These are phyloP conservation scores for Trichomycterus rosablanca DNA, from an alignment of 2,113 vertebrate genomes.

Conservation along the genomic window DNA sequence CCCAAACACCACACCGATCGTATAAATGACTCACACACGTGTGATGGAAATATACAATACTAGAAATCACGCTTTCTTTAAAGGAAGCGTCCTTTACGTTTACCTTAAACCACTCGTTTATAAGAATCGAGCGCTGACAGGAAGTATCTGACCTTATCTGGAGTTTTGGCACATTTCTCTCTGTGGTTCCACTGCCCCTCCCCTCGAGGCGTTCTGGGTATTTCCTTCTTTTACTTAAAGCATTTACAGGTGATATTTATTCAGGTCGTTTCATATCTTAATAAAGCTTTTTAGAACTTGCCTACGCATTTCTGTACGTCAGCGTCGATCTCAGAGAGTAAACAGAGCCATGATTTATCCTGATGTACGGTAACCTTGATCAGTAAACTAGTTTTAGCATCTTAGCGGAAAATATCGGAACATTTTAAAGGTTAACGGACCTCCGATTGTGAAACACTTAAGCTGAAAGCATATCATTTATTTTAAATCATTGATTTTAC, in stretches of 20 bases:
- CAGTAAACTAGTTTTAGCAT: too few species aligned
- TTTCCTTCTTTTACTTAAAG: slow-evolving; percentile 35
- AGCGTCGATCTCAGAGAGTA: too few species aligned
- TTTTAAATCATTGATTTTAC: too few species aligned
- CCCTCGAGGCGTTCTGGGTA: slow-evolving; percentile 37
- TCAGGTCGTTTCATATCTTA: background rate
- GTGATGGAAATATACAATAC: slow-evolving; percentile 5
- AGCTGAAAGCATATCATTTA: too few species aligned
- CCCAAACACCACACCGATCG: too few species aligned
- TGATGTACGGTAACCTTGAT: too few species aligned
- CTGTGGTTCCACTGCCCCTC: slow-evolving; percentile 30
- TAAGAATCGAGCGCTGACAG: slow-evolving; percentile 37
- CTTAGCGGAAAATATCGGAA: too few species aligned
- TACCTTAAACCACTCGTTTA: slow-evolving; percentile 40
- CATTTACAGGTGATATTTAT: slow-evolving; percentile 13
- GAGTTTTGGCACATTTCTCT: slow-evolving; percentile 14
- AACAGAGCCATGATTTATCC: too few species aligned
- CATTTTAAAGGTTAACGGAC: too few species aligned
- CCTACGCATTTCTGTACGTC: too few species aligned
- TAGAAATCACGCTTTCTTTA: background rate
- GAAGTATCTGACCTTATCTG: slow-evolving; percentile 41
- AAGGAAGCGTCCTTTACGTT: slow-evolving; percentile 3
- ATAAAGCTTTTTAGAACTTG: too few species aligned
- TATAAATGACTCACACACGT: background rate
- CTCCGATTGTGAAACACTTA: too few species aligned